phyloP scores from a whole-genome alignment of 2,888 invertebrate genomes.

The Crossocerus cetratus region DNA sequence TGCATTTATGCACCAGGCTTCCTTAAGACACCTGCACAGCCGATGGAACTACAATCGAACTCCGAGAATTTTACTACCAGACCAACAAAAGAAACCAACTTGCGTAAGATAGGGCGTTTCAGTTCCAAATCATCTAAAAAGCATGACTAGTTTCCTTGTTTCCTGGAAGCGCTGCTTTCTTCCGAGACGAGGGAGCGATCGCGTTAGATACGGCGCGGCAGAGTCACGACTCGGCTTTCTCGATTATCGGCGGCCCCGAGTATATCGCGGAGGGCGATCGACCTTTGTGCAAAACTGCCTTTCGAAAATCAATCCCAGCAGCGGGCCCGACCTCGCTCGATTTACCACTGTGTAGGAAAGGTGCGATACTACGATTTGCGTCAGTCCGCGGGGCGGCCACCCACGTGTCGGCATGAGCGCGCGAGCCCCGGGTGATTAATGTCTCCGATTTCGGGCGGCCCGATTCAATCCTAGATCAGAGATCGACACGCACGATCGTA shows the following conservation, averaged over 20 bases:
- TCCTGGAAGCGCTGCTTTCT: background rate
- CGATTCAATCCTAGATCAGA: constrained; percentile 46
- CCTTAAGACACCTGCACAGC: no score
- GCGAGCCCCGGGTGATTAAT: constrained; percentile 56
- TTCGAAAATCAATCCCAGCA: constrained; percentile 54
- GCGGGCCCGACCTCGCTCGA: constrained; percentile 58
- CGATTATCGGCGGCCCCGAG: constrained; percentile 33
- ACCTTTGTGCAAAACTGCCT: constrained; percentile 54
- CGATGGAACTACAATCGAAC: background rate
- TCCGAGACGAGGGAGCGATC: background rate
- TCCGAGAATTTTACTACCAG: background rate
- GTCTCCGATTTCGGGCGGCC: constrained; percentile 59
- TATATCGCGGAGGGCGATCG: constrained; percentile 48
- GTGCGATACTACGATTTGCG: constrained; percentile 58
- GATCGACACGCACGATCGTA: constrained; percentile 22
- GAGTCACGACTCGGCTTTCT: constrained; percentile 45
- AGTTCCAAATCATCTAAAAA: background rate
- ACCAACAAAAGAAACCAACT: background rate
- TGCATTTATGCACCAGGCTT: no score
- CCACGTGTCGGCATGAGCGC: constrained; percentile 49
- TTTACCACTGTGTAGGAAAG: constrained; percentile 41
- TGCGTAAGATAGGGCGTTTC: background rate
- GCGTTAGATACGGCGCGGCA: background rate
- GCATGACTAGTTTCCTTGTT: background rate
- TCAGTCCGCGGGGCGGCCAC: constrained; percentile 52